Evolutionary conservation across 2,888 invertebrate genomes (phyloP).

Genomic region (Lithophane ornitopus): DNA sequence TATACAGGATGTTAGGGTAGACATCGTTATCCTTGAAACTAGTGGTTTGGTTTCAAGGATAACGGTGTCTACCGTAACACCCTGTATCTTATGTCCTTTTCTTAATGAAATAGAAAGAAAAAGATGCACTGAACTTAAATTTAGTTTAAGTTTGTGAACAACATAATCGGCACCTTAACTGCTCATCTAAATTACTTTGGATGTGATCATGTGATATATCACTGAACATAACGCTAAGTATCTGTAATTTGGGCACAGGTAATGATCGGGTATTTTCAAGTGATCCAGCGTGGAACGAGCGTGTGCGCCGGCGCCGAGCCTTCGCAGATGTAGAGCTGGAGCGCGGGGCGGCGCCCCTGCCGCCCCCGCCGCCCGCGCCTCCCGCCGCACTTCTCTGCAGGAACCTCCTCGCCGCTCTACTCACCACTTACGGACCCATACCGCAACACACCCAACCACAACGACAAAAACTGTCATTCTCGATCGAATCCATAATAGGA

Average conservation of each 20-base stretch:
- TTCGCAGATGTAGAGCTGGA: conserved; percentile 93
- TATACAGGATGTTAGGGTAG: no score
- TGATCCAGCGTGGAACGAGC: conserved; percentile 89
- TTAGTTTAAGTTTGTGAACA: no score
- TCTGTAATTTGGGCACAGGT: conserved; percentile 66
- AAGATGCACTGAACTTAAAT: no score
- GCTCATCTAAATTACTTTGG: neutral
- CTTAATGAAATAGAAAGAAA: no score
- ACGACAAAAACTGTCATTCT: conserved; percentile 89
- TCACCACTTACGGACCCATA: conserved; percentile 82
- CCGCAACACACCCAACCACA: conserved; percentile 73
- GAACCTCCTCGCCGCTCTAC: conserved; percentile 84
- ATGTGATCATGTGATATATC: neutral
- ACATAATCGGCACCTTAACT: no score
- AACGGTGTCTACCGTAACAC: no score
- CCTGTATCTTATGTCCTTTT: no score
- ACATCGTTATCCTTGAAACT: no score
- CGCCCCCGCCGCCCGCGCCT: conserved; percentile 66
- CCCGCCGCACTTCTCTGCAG: conserved; percentile 88
- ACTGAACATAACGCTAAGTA: neutral
- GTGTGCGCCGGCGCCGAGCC: conserved; percentile 89
- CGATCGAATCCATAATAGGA: conserved; percentile 94
- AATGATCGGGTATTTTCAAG: conserved; percentile 71
- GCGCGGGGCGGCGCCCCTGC: conserved; percentile 79
- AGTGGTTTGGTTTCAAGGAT: no score